phyloP scores from a whole-genome alignment of 2,888 invertebrate genomes.

The Leistus spinibarbis region DNA sequence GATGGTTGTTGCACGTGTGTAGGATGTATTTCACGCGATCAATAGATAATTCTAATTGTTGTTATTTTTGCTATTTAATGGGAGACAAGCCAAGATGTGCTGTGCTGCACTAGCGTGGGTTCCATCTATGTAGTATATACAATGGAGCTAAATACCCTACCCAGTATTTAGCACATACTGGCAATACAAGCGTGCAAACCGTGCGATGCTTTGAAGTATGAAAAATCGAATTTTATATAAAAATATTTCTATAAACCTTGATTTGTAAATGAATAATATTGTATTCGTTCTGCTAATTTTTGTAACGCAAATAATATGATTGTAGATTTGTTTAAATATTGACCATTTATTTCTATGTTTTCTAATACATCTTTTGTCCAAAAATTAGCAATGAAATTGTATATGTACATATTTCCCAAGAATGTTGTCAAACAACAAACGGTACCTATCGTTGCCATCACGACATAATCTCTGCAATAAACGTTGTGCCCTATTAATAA shows the following conservation, averaged over 20 bases:
- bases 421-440: not conserved
- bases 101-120: not conserved
- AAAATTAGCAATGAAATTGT: no score
- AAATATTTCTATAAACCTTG: not conserved
- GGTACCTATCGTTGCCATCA: not conserved
- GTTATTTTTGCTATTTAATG: not conserved
- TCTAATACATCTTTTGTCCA: no score
- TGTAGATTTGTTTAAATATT: no score
- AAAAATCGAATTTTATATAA: not conserved
- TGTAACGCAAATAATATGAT: no score
- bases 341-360: no score
- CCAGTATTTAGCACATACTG: not conserved
- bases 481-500: constrained; percentile 31
- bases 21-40: not conserved
- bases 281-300: no score
- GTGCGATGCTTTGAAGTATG: not conserved
- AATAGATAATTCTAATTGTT: not conserved
- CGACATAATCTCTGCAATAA: not conserved
- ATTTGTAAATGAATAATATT: not conserved
- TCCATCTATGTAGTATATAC: no score
- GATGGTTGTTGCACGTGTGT: not conserved
- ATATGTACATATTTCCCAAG: not conserved
- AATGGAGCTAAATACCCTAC: not conserved
- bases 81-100: no score
- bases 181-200: not conserved